phyloP scores from a whole-genome alignment of 64 coral and sea anemone genomes.

The Dendronephthya gigantea region DNA sequence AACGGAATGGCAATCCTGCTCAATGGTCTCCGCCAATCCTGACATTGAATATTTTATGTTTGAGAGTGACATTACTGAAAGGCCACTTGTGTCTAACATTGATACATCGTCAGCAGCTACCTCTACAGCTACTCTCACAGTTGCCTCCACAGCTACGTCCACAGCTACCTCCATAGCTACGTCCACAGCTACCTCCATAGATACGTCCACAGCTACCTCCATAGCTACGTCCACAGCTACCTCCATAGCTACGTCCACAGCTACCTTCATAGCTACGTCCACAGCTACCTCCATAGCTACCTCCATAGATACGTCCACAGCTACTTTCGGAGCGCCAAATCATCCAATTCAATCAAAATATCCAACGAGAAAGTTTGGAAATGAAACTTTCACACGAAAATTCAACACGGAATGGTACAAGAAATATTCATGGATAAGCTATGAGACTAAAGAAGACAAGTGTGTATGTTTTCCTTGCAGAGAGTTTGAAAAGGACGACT shows the following conservation, averaged over 20 bases:
- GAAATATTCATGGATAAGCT: neutral
- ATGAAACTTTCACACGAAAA: neutral
- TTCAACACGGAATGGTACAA: neutral
- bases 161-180: too few species aligned
- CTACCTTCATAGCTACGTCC: too few species aligned
- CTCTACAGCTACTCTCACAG: too few species aligned
- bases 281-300: too few species aligned
- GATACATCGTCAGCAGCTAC: neutral
- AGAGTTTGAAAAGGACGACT: neutral
- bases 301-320: too few species aligned
- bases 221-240: too few species aligned
- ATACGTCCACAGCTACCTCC: too few species aligned
- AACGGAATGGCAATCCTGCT: neutral
- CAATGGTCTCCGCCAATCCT: neutral
- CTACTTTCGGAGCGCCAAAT: neutral
- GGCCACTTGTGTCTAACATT: neutral
- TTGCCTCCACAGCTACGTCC: neutral
- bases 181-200: too few species aligned
- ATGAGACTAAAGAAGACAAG: neutral
- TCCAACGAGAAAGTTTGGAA: neutral
- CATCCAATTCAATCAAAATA: conserved; percentile 3
- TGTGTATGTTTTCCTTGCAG: neutral
- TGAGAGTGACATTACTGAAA: neutral
- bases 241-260: too few species aligned
- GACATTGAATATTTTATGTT: neutral